Conservation (phyloP, 2,888 invertebrate species). For the Tholera decimalis region DNA sequence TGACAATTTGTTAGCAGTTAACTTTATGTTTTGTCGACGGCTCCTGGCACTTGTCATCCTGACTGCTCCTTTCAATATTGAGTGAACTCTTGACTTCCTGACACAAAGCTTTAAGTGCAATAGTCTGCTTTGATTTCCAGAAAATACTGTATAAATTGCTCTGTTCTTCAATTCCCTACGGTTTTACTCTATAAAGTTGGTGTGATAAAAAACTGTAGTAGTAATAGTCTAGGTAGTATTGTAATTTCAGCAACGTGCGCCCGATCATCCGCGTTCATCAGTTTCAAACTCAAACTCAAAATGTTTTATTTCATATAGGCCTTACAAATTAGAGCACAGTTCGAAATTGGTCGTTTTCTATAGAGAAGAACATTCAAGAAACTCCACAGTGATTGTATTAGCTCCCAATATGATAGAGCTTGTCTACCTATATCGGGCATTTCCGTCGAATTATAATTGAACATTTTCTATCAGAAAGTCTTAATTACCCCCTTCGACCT, state of each 20-base stretch:
- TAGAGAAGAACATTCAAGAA: too few species aligned
- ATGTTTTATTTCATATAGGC: too few species aligned
- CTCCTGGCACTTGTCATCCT: constrained; percentile 63
- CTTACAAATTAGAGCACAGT: too few species aligned
- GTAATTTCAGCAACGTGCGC: constrained; percentile 48
- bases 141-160: constrained; percentile 29
- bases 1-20: constrained; percentile 71
- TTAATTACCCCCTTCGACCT: constrained; percentile 31
- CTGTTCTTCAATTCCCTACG: constrained; percentile 30
- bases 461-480: constrained; percentile 50
- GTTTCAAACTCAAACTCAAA: too few species aligned
- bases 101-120: constrained; percentile 49
- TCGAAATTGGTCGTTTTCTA: too few species aligned
- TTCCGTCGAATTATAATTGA: constrained; percentile 43
- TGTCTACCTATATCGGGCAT: constrained; percentile 14
- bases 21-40: constrained; percentile 61
- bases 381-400: constrained; percentile 48
- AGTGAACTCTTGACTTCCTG: constrained; percentile 31
- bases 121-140: constrained; percentile 51
- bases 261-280: constrained; percentile 19
- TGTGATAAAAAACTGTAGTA: constrained; percentile 2
- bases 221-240: constrained; percentile 20
- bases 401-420: constrained; percentile 33
- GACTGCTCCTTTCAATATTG: constrained; percentile 55
- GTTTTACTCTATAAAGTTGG: constrained; percentile 29